Evolutionary conservation across 2,888 invertebrate species (phyloP).

Genomic region (Rhaphigaster nebulosa): DNA sequence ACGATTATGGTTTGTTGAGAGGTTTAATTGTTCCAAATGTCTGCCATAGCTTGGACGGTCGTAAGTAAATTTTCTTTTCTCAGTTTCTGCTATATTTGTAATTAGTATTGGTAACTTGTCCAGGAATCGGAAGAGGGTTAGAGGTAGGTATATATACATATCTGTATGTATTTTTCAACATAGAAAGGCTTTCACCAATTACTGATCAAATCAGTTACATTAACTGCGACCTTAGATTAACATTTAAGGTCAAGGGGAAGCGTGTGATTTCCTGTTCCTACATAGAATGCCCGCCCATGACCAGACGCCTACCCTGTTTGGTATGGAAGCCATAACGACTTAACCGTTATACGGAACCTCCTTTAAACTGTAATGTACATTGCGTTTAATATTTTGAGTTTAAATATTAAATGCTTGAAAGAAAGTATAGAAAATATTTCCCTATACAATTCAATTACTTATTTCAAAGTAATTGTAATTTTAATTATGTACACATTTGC

Average conservation of each 20-base stretch:
- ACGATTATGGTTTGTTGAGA: no score
- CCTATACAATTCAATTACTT: no score
- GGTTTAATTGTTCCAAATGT: no score
- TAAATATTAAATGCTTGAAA: background rate
- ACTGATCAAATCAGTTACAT: background rate
- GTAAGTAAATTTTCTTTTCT: no score
- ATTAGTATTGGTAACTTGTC: no score
- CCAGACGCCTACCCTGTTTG: slow-evolving; percentile 22
- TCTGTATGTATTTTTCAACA: no score
- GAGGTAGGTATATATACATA: no score
- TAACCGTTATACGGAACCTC: slow-evolving; percentile 42
- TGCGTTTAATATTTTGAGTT: background rate
- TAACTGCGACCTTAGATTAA: background rate
- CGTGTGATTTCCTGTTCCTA: slow-evolving; percentile 9
- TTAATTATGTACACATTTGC: no score
- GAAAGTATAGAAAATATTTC: background rate
- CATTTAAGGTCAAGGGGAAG: slow-evolving; percentile 40
- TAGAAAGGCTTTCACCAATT: slow-evolving; percentile 1
- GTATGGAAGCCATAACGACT: slow-evolving; percentile 8
- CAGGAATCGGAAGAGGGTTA: no score
- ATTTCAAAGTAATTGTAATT: no score
- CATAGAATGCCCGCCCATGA: background rate
- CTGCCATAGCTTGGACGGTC: no score
- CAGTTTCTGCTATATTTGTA: no score
- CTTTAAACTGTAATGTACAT: background rate